phyloP scores from a whole-genome alignment of 1,140 invertebrate genomes.

The Archegozetes longisetosus region DNA sequence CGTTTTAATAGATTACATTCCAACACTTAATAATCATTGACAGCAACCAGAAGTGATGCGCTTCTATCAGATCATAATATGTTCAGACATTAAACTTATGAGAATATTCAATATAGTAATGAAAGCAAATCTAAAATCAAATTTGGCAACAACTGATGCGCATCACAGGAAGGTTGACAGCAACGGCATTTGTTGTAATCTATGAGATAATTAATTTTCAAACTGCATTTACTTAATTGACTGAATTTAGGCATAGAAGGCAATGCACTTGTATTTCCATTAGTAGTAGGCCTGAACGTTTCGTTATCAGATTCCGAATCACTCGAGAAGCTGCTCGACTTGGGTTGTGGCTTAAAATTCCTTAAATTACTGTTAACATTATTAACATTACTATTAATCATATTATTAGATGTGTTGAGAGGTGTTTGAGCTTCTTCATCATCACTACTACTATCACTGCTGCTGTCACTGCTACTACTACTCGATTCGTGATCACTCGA shows the following conservation, averaged over 20 bases:
- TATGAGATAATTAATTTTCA: too few species aligned
- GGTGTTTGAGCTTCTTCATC: neutral
- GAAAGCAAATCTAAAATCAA: neutral
- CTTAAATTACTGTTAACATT: neutral
- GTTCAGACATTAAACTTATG: too few species aligned
- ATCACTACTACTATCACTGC: conserved; percentile 10
- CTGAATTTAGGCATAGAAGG: conserved; percentile 22
- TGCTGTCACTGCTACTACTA: neutral
- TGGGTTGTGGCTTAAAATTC: neutral
- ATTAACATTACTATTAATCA: neutral
- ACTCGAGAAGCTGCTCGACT: neutral
- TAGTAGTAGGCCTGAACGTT: neutral
- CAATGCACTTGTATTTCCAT: neutral
- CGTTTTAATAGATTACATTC: too few species aligned
- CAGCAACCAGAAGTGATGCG: neutral
- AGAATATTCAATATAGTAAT: neutral
- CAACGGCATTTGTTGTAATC: too few species aligned
- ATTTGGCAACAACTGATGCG: too few species aligned
- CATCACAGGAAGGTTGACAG: too few species aligned
- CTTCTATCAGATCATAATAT: neutral
- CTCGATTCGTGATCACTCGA: neutral
- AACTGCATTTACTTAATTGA: conserved; percentile 22
- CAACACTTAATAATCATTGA: conserved; percentile 10
- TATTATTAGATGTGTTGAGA: neutral
- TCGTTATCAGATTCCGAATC: neutral